Evolutionary conservation across 1,140 invertebrate genomes (phyloP).

Genomic region (Idris sp.): DNA sequence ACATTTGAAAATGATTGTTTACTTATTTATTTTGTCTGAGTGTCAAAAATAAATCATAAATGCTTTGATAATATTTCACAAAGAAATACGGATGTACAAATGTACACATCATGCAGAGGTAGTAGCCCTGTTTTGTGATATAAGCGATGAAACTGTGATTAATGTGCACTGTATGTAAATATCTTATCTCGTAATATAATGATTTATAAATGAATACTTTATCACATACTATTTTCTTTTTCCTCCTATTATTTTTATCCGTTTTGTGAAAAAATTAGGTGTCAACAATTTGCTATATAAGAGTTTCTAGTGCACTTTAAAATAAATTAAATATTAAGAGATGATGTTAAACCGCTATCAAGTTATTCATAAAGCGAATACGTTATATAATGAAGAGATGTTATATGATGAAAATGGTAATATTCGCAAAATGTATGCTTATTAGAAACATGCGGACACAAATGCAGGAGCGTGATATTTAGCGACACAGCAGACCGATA

Average conservation of each 20-base stretch:
- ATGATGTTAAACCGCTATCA: conserved; percentile 6
- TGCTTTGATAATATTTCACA: too few relatives aligned
- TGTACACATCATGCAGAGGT: conserved; percentile 62
- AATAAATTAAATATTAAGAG: too few relatives aligned
- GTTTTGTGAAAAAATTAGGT: too few relatives aligned
- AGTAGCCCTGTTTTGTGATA: conserved; percentile 50
- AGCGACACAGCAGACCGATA: conserved; percentile 77
- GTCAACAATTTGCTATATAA: too few relatives aligned
- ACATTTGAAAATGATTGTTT: too few relatives aligned
- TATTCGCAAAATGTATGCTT: conserved; percentile 33
- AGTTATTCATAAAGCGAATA: conserved; percentile 24
- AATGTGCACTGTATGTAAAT: conserved; percentile 24
- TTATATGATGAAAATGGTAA: conserved; percentile 35
- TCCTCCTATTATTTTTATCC: too few relatives aligned
- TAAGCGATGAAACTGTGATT: conserved; percentile 45
- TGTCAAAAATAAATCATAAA: too few relatives aligned
- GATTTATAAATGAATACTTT: too few relatives aligned
- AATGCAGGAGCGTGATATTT: conserved; percentile 68
- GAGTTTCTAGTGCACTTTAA: too few relatives aligned
- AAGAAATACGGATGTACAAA: conserved; percentile 64
- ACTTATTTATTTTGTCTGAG: too few relatives aligned
- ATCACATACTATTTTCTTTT: too few relatives aligned
- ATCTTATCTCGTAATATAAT: too few relatives aligned
- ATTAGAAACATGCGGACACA: conserved; percentile 59
- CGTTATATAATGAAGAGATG: conserved; percentile 18